Conservation (phyloP, 2,797 vertebrate genomes). For the Aeoliscus strigatus region DNA sequence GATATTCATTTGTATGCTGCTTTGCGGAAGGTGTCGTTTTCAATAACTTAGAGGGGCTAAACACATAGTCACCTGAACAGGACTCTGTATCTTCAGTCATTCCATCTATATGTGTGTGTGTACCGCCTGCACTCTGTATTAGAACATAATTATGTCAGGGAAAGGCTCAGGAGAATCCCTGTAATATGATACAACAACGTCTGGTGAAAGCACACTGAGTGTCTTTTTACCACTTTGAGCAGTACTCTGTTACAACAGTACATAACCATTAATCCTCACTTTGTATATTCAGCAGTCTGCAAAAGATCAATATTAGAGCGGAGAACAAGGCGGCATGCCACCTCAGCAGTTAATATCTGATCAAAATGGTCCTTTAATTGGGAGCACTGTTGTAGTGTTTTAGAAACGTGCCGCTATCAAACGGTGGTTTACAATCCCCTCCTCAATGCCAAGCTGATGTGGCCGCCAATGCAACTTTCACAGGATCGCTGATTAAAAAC, state of each 20-base stretch:
- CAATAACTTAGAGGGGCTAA: conserved; percentile 22
- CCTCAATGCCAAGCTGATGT: conserved; percentile 60
- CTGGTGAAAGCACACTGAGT: too few species aligned
- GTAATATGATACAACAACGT: too few species aligned
- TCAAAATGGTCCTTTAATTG: conserved; percentile 80
- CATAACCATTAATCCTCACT: conserved; percentile 60
- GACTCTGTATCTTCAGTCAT: too few species aligned
- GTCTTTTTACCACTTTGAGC: too few species aligned
- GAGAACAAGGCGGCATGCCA: conserved; percentile 62
- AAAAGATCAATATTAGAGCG: conserved; percentile 65
- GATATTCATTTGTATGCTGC: conserved; percentile 79
- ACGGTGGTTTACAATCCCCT: conserved; percentile 78
- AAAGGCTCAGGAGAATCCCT: too few species aligned
- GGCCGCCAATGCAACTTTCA: conserved; percentile 73
- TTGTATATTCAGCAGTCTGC: conserved; percentile 61
- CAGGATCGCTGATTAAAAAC: conserved; percentile 96
- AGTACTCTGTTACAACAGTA: conserved; percentile 26
- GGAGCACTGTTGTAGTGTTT: conserved; percentile 53
- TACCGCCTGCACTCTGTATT: too few species aligned
- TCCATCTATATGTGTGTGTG: too few species aligned
- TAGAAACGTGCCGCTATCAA: conserved; percentile 70
- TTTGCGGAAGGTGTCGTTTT: conserved; percentile 37
- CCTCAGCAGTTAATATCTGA: conserved; percentile 65
- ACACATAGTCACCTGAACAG: conserved; percentile 16
- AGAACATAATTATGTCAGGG: too few species aligned